Evolutionary conservation across 2,113 vertebrate species (phyloP), one percentile per base, ranked within the genome.

Genomic region (Bucco capensis): DNA sequence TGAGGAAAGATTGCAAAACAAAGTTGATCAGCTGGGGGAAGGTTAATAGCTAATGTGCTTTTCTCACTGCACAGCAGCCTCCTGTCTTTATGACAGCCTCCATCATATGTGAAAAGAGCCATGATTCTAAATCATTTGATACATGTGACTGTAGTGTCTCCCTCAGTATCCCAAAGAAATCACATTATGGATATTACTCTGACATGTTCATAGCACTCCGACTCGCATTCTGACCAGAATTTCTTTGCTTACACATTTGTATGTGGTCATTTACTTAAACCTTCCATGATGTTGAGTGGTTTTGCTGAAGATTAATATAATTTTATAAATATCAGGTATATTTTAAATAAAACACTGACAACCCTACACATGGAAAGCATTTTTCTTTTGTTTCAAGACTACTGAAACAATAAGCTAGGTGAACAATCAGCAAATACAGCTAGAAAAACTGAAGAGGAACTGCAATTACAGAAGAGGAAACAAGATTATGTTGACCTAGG

Each of bases 1-100:
- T 98, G 98, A 98, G 98, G 98, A 98, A 99, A 99, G 98, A 99
- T 99, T 99, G 98, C 99, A 98, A 99, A 99, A 98, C 98, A 98
- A 99, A 99, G 98, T 99, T 99, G 99, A 99, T 98, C 98, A 97
- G 99, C 98, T 99, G 98, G 98, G 97, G 98, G 98, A 98, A 98
- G 98, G 98, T 99, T 99, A 99, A 99, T 99, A 98, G 98, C 98
- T 98, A 98, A 98, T 98, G 98, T 98, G 96, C 96, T 97, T 97
- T 98, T 98, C 94, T 97, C 97, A 97, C 97, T 98, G 96, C 96
- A 96, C 97, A 97, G 97, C 96, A 95, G 95, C 98, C 93, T 97
- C 96, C 95, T 90, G 96, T 96, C 97, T 98, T 98, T 97, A 98
- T 98, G 98, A 98, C 98, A 98, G 97, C 96, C 88, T 93, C 95